These are phyloP conservation scores for Melanaphis sacchari DNA, from an alignment of 1,140 invertebrate species.

Conservation along the genomic window DNA sequence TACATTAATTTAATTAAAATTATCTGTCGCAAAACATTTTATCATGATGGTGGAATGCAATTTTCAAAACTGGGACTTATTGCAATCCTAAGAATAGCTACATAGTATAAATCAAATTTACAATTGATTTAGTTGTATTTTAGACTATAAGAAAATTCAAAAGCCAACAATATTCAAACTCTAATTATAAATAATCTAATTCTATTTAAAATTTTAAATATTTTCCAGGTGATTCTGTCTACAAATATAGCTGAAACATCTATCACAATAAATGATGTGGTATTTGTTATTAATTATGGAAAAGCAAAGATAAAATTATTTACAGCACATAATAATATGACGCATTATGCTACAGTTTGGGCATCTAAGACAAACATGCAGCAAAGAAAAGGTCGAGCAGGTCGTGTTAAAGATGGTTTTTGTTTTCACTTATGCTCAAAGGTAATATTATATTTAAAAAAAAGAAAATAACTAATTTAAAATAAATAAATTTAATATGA, in stretches of 20 bases:
- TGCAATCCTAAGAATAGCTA: no score
- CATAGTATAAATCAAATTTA: no score
- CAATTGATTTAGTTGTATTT: no score
- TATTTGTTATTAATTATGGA: conserved; percentile 94
- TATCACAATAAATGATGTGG: conserved; percentile 96
- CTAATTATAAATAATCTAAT: neutral
- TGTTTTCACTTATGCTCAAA: conserved; percentile 88
- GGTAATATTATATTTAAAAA: conserved; percentile 61
- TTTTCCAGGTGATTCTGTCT: conserved; percentile 78
- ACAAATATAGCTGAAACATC: conserved; percentile 95
- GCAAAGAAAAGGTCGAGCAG: conserved; percentile 89
- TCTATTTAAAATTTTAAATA: neutral
- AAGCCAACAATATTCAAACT: neutral
- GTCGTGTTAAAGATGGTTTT: conserved; percentile 84
- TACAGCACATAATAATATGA: conserved; percentile 95
- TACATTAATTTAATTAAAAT: no score
- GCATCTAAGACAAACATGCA: conserved; percentile 90
- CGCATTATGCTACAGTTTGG: conserved; percentile 93
- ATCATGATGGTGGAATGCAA: no score
- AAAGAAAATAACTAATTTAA: neutral
- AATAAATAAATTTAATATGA: neutral
- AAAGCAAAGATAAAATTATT: conserved; percentile 96
- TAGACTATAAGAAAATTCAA: neutral
- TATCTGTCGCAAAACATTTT: no score
- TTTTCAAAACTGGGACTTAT: no score